phyloP scores from a whole-genome alignment of 2,888 invertebrate species.

The Graphium colonna region DNA sequence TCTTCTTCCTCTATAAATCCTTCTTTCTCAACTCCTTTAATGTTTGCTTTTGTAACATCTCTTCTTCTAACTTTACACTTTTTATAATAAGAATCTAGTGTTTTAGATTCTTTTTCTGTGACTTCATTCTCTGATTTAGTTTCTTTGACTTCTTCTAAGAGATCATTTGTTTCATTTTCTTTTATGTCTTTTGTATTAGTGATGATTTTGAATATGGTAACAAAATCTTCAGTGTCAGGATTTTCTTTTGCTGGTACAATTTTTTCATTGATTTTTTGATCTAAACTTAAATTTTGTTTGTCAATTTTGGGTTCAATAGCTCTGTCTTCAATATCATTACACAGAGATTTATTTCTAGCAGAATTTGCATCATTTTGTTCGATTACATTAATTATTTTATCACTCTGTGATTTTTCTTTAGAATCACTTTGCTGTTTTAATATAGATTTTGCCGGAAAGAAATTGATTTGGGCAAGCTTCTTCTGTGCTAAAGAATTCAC shows the following conservation, averaged over 20 bases:
- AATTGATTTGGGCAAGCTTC: background rate
- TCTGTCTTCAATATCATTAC: background rate
- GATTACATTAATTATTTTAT: background rate
- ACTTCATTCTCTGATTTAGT: conserved; percentile 4
- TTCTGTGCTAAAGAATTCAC: background rate
- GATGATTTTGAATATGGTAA: conserved; percentile 17
- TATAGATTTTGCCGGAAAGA: too few relatives aligned
- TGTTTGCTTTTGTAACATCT: background rate
- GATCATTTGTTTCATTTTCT: background rate
- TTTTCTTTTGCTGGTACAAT: background rate
- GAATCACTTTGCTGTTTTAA: too few relatives aligned
- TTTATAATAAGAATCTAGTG: conserved; percentile 37
- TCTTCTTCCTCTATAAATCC: conserved; percentile 26
- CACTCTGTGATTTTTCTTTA: background rate
- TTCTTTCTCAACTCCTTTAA: background rate
- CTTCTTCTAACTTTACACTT: conserved; percentile 32
- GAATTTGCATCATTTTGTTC: background rate
- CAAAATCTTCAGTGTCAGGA: conserved; percentile 18
- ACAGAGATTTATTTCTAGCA: too few relatives aligned
- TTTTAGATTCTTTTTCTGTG: conserved; percentile 10
- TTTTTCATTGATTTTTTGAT: background rate
- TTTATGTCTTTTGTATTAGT: background rate
- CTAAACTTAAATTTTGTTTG: background rate
- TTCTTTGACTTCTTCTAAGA: background rate
- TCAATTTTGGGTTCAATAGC: conserved; percentile 5